A percentile compares a stretch with the other conserved stretches of the same genome.
phyloP scores from a whole-genome alignment of 2,888 invertebrate genomes.

The Zootermopsis nevadensis region DNA sequence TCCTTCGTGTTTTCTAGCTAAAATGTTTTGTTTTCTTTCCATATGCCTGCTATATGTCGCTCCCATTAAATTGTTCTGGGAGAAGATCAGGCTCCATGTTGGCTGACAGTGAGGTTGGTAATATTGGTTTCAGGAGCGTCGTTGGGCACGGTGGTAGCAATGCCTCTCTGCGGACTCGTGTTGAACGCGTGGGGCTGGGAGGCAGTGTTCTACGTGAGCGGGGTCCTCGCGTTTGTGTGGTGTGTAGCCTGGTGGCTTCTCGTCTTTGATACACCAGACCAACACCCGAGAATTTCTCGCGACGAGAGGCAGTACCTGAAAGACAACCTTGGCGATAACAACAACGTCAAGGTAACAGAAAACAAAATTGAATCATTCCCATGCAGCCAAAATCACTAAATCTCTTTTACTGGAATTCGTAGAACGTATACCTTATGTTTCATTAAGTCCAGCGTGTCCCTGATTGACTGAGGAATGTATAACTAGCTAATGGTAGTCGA shows the following conservation, averaged over 20 bases:
- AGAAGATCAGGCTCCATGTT: too few species aligned
- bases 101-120: too few species aligned
- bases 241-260: slow-evolving; percentile 57
- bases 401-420: too few species aligned
- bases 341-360: background rate
- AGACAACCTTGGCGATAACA: background rate
- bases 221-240: slow-evolving; percentile 59
- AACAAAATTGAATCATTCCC: background rate
- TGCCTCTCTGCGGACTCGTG: slow-evolving; percentile 62
- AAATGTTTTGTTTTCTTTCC: too few species aligned
- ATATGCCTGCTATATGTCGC: too few species aligned
- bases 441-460: too few species aligned
- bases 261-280: slow-evolving; percentile 57
- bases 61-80: too few species aligned
- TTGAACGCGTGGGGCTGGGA: slow-evolving; percentile 61
- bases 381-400: too few species aligned
- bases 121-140: slow-evolving; percentile 60
- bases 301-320: slow-evolving; percentile 56
- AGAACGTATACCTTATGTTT: too few species aligned
- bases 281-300: slow-evolving; percentile 58
- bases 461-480: too few species aligned
- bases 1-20: too few species aligned
- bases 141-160: slow-evolving; percentile 64
- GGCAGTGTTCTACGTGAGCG: slow-evolving; percentile 62
- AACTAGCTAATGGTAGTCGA: background rate